These are phyloP conservation scores for Spinibarbus caldwelli DNA, from an alignment of 2,797 vertebrate species.

Conservation along the genomic window DNA sequence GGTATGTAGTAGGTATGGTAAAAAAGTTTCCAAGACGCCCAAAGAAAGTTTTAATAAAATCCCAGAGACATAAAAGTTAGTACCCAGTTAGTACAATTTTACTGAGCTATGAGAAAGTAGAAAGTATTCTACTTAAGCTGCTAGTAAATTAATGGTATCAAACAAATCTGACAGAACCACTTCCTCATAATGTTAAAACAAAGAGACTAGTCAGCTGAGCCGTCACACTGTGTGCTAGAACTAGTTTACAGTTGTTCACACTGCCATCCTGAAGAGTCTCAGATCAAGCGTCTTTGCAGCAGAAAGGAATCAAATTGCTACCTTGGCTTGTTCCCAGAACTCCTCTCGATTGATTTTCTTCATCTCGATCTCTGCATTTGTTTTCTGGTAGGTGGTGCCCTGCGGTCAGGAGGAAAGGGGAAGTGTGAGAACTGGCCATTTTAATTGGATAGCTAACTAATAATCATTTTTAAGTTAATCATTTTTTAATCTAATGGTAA, in stretches of 20 bases:
- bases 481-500: neutral
- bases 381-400: constrained; percentile 96
- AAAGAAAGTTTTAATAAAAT: neutral
- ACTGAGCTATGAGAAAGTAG: neutral
- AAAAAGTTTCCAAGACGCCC: neutral
- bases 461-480: neutral
- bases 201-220: neutral
- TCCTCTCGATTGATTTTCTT: constrained; percentile 96
- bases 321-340: constrained; percentile 98
- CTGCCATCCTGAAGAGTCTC: neutral
- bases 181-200: constrained; percentile 21
- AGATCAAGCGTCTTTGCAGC: neutral
- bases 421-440: constrained; percentile 13
- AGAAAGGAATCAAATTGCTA: constrained; percentile 63
- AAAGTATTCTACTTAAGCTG: neutral
- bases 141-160: neutral
- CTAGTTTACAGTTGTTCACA: neutral
- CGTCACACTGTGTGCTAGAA: neutral
- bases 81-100: neutral
- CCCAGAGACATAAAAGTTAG: neutral
- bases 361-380: constrained; percentile 95
- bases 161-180: constrained; percentile 4
- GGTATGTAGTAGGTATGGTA: neutral
- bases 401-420: constrained; percentile 64
- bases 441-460: neutral